Base-by-base conservation (phyloP, 2,888 invertebrate genomes). In the Tetragnatha montana region DNA sequence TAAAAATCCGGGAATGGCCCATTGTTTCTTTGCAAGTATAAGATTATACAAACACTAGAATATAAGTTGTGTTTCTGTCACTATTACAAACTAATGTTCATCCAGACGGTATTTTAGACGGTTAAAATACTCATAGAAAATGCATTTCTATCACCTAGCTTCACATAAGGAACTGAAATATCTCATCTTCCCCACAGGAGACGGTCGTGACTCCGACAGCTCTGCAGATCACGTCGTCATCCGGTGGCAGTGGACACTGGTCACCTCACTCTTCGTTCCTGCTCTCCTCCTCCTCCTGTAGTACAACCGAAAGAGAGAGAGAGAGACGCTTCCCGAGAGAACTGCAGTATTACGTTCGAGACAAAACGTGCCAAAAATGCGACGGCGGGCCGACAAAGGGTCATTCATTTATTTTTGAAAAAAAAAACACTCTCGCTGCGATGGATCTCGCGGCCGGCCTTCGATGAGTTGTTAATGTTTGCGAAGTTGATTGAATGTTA, bases 201-300 rank as follows among this genome's bases (percentile, higher is more conserved):
- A 89, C 8, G 89, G 85, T 0, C 85, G 81, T 1, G 76, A 89
- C 14, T 50, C 68, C 2, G 81, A 47, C 17, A 81, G 19, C 70
- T 6, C 47, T 22, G 84, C 80, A 6, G 50, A 12, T n/a, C 21
- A 47, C 68, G n/a, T 51, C 17, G 35, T 12, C n/a, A 35, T 21
- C 4, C 74, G 10, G 79, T 80, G 88, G 85, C 60, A 50, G 70
- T 35, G 35, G 35, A 1, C 70, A 21, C n/a, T 75, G 47, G 49
- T 35, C 69, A 47, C 80, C 68, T 35, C 70, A 10, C 69, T 81
- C 19, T 81, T 81, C 49, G 89, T 89, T 89, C 89, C 85, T 89
- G 81, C 81, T 73, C 85, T 85, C 71, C 47, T 85, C 74, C 19
- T 89, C 51, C 60, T 71, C 71, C 85, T 89, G 76, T 89, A 89